Conservation (phyloP, 2,113 vertebrate species). For the Microtus montanus region DNA sequence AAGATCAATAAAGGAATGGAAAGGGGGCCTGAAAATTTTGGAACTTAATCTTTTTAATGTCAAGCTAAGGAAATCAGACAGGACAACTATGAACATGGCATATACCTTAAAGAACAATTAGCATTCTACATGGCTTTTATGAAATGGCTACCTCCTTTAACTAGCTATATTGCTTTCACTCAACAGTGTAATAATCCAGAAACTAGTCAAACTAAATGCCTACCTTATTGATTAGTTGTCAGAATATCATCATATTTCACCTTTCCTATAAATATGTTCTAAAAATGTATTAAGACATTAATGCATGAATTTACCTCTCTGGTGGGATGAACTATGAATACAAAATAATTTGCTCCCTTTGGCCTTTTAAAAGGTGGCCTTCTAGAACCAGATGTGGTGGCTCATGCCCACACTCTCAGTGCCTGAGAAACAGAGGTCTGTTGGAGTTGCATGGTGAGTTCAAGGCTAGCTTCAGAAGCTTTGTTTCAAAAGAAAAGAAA, state of each 20-base stretch:
- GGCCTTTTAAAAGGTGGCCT: background rate
- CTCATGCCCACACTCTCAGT: background rate
- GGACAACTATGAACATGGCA: constrained; percentile 34
- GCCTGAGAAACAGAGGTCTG: background rate
- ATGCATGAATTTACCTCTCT: constrained; percentile 54
- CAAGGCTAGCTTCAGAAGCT: background rate
- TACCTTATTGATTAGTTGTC: constrained; percentile 61
- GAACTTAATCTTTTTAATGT: constrained; percentile 73
- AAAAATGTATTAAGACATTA: constrained; percentile 75
- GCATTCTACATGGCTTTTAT: constrained; percentile 53
- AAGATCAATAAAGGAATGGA: constrained; percentile 68
- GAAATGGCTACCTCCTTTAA: constrained; percentile 49
- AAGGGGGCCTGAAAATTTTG: constrained; percentile 65
- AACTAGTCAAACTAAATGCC: constrained; percentile 74
- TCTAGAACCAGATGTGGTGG: background rate
- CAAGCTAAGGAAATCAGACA: constrained; percentile 64
- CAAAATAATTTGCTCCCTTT: constrained; percentile 28
- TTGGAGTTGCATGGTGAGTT: background rate
- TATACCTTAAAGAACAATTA: constrained; percentile 66
- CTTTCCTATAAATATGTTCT: constrained; percentile 72
- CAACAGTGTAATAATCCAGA: constrained; percentile 70
- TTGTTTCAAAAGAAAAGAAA: background rate
- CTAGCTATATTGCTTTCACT: constrained; percentile 62
- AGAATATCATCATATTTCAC: constrained; percentile 72
- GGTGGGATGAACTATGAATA: constrained; percentile 25